Evolutionary conservation across 2,888 invertebrate species (phyloP), one percentile per base, ranked within the genome.

Genomic region (Diachrysia chrysitis): DNA sequence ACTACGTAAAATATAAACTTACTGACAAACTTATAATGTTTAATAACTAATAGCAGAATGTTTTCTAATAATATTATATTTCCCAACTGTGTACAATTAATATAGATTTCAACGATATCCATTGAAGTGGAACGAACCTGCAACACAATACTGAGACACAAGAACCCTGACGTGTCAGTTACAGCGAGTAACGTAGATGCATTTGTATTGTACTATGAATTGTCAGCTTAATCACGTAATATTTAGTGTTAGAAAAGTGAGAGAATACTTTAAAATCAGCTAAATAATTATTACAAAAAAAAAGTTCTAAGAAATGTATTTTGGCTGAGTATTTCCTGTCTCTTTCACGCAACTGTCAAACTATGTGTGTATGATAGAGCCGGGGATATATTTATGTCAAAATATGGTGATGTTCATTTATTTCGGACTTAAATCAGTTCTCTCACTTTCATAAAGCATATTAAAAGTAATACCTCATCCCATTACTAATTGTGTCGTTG

Each of bases 161-260:
- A 61, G 14, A 64, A 9, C 53, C 21, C 29, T 23, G 21, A 63
- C 32, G 61, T 69, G 17, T 3, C 55, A 65, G 35, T 42, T 32
- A 56, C 55, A 53, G 37, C 67, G 70, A 70, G 53, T 67, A 62
- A 42, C 58, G 63, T 78, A 78, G 71, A 67, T 67, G 66, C 69
- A 69, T 66, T 63, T 65, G 59, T 66, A 67, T 66, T 60, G 67
- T 72, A 65, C 42, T 73, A 53, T 14, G 19, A 59, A 59, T 35
- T 63, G 10, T 21, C 42, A 37, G 57, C 67, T 71, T 69, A 55
- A 63, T 65, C 32, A 71, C 57, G 64, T 54, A 25, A 54, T 51
- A 56, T 23, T 16, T 53, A 29, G 21, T 54, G 12, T 51, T 74
- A 66, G 71, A 62, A 19, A 60, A 58, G 71, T 58, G 42, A 4